Base-by-base conservation (phyloP, 2,113 vertebrate species). In the Halichoeres trimaculatus region DNA sequence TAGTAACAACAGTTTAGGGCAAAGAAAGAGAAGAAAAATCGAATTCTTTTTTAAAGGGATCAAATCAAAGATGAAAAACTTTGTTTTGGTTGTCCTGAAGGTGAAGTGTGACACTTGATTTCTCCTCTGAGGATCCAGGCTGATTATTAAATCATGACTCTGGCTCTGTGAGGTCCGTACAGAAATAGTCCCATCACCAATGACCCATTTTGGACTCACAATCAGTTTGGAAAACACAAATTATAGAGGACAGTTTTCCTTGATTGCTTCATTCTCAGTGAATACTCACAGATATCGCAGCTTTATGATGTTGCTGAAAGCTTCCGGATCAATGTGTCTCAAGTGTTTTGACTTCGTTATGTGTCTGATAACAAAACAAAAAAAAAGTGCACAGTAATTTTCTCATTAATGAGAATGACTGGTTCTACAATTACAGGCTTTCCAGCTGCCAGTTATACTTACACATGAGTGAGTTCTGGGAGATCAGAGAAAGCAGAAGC, bases 301-400 rank as follows among this genome's bases (percentile, higher is more conserved):
- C 22, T 86, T 93, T 26, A 56, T 23, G 0, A 93, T 80, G 84
- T 87, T 88, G 77, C 60, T 89, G 85, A 95, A 95, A 0, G 92
- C 92, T 24, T 90, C 55, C 41, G 74, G 73, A 26, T 93, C 74
- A 73, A 94, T 93, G 72, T 51, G 70, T 22, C 17, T 85, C 58
- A 95, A 91, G 58, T 92, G 65, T 85, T 89, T 92, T 24, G 91
- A 91, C 64, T 92, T 93, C 13, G 85, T 83, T 53, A 95, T 93
- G 22, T 35, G 87, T 90, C 94, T 95, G 89, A 50, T 4, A 30
- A 30, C 30, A 30, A 30, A 30, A 30, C 3, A 30, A 30, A 4
- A 30, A 87, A 84, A 59, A 72, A 59, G 62, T 1, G 30, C 48
- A 63, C 1, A 36, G 43, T 41, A 34, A 66, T 17, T 26, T 24